Evolutionary conservation across 1,140 invertebrate species (phyloP), one percentile per base, ranked within the genome.

Genomic region (Micrasema minimum): DNA sequence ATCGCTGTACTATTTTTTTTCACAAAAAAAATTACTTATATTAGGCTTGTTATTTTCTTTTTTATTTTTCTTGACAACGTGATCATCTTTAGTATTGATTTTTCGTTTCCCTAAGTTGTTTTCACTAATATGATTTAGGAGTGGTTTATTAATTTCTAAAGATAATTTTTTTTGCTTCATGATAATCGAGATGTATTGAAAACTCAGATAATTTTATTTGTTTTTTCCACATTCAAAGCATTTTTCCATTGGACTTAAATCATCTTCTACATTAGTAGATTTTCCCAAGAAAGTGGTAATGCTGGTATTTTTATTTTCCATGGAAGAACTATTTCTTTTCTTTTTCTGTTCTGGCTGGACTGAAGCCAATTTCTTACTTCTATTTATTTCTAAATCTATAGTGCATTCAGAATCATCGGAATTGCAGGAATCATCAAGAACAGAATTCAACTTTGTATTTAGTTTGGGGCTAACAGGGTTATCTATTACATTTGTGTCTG

Each of bases 151-250:
- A 16, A 77, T 77, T 83, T 82, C 81, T 72, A 82, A 80, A 76
- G 88, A 90, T 35, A 93, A 76, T 76, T 86, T 87, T n/a, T 76
- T 88, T 88, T 3, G 91, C 91, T 69, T 89, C 80, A 77, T 93
- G 91, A 79, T 88, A 92, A 81, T 93, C 91, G 65, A 84, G 79
- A 79, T 93, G 91, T 76, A 90, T 88, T 11, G 78, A 68, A 77
- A 88, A 85, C 69, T 88, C 88, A 4, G 81, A 80, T n/a, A 80
- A 14, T 23, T 81, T 77, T 35, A 93, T 84, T 75, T 80, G 85
- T 76, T 87, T 76, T 87, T 86, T 66, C 87, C 83, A 77, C 91
- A 93, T 75, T 91, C 85, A 1, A 78, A 7, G 78, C 91, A 93
- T 50, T 81, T 80, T 76, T 88, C 64, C 5, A 6, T 53, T 37